These are phyloP conservation scores for Camptogramma bilineatum DNA, from an alignment of 2,888 invertebrate species.

Conservation along the genomic window DNA sequence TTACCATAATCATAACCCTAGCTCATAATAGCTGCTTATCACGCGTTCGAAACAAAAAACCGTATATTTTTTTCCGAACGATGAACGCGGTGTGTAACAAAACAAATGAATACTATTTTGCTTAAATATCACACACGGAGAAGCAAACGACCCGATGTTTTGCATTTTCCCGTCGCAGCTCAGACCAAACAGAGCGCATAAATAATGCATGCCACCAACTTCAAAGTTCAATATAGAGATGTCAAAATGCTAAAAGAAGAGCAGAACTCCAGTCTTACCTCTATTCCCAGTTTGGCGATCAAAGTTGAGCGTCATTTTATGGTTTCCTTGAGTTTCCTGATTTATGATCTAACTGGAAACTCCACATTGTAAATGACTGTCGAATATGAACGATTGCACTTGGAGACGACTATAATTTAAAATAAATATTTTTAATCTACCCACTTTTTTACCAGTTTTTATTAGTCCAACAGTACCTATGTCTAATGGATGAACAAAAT, in stretches of 20 bases:
- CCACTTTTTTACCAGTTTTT: too few species aligned
- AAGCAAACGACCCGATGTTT: slow-evolving; percentile 34
- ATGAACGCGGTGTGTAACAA: too few species aligned
- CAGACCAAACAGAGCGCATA: slow-evolving; percentile 48
- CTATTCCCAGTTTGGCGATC: slow-evolving; percentile 57
- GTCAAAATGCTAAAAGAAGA: slow-evolving; percentile 67
- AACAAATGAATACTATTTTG: slow-evolving; percentile 13
- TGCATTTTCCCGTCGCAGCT: slow-evolving; percentile 35
- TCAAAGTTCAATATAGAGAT: slow-evolving; percentile 66
- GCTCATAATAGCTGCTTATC: not conserved
- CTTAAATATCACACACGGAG: slow-evolving; percentile 11
- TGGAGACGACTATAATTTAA: too few species aligned
- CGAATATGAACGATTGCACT: not conserved
- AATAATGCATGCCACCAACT: slow-evolving; percentile 59
- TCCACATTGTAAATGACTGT: not conserved
- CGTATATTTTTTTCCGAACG: too few species aligned
- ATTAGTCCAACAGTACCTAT: too few species aligned
- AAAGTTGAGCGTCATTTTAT: slow-evolving; percentile 57
- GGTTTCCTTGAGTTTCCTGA: slow-evolving; percentile 31
- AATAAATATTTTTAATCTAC: too few species aligned
- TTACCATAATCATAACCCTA: not conserved
- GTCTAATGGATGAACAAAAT: not conserved
- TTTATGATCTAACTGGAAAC: slow-evolving; percentile 13
- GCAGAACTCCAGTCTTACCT: slow-evolving; percentile 65
- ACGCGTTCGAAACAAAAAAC: too few species aligned